Conservation (phyloP, 2,888 invertebrate genomes). For the Clostera curtula region DNA sequence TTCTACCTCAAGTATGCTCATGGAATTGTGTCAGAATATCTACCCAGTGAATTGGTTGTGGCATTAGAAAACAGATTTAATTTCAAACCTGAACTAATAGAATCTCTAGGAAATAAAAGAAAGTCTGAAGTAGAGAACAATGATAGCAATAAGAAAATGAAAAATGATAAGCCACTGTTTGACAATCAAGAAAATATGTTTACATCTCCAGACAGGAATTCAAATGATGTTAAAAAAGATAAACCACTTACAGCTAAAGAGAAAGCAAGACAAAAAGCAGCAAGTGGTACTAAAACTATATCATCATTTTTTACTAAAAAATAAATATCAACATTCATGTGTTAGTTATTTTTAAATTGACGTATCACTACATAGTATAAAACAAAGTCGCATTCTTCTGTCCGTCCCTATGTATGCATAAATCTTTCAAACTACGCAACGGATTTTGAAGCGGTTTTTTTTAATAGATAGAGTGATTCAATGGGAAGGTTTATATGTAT, state of each 20-base stretch:
- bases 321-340: slow-evolving; percentile 23
- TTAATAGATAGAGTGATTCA: too few relatives aligned
- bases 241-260: slow-evolving; percentile 80
- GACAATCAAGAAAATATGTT: slow-evolving; percentile 40
- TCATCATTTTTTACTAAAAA: slow-evolving; percentile 86
- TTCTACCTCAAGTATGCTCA: slow-evolving; percentile 82
- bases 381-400: too few relatives aligned
- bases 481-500: too few relatives aligned
- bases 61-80: slow-evolving; percentile 79
- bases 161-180: slow-evolving; percentile 42
- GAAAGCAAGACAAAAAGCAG: slow-evolving; percentile 84
- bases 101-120: slow-evolving; percentile 65
- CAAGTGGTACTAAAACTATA: slow-evolving; percentile 86
- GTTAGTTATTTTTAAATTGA: too few relatives aligned
- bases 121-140: slow-evolving; percentile 64
- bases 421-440: too few relatives aligned
- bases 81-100: slow-evolving; percentile 75
- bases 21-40: slow-evolving; percentile 86
- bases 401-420: too few relatives aligned
- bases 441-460: too few relatives aligned
- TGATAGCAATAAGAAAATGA: slow-evolving; percentile 52
- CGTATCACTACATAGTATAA: too few relatives aligned
- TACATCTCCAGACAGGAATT: slow-evolving; percentile 36
- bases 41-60: slow-evolving; percentile 79
- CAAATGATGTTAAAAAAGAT: slow-evolving; percentile 62